These are phyloP conservation scores for Holacanthus passer DNA, from an alignment of 2,113 vertebrate species.

Conservation along the genomic window DNA sequence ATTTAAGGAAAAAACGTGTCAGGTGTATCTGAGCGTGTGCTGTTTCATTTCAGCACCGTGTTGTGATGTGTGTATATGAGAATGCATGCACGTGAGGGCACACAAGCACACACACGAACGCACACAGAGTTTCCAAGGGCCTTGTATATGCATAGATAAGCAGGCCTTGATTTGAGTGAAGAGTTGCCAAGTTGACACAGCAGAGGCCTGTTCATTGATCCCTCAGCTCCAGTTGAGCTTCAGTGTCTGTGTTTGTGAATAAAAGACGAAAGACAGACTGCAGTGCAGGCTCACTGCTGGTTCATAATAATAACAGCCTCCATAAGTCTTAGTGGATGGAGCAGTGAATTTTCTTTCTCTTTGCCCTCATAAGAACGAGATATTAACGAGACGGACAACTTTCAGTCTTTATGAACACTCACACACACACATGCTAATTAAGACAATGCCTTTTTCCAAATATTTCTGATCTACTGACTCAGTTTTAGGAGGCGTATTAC, in stretches of 20 bases:
- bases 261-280: slow-evolving; percentile 31
- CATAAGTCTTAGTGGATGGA: slow-evolving; percentile 4
- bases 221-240: slow-evolving; percentile 44
- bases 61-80: background rate
- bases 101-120: background rate
- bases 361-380: background rate
- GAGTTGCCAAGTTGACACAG: slow-evolving; percentile 59
- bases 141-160: slow-evolving; percentile 59
- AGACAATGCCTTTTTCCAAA: background rate
- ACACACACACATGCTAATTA: too few relatives aligned
- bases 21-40: background rate
- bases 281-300: slow-evolving; percentile 9
- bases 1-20: background rate
- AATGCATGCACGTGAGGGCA: background rate
- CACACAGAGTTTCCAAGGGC: slow-evolving; percentile 6
- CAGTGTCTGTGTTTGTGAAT: slow-evolving; percentile 47
- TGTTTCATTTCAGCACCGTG: slow-evolving; percentile 14
- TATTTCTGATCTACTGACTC: background rate
- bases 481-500: background rate
- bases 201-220: slow-evolving; percentile 55
- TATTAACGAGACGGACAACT: too few relatives aligned
- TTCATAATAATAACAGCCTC: slow-evolving; percentile 23
- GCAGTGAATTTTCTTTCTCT: background rate
- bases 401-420: background rate
- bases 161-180: slow-evolving; percentile 66